Evolutionary conservation across 1,140 invertebrate species (phyloP).

Genomic region (Acromyrmex heyeri): DNA sequence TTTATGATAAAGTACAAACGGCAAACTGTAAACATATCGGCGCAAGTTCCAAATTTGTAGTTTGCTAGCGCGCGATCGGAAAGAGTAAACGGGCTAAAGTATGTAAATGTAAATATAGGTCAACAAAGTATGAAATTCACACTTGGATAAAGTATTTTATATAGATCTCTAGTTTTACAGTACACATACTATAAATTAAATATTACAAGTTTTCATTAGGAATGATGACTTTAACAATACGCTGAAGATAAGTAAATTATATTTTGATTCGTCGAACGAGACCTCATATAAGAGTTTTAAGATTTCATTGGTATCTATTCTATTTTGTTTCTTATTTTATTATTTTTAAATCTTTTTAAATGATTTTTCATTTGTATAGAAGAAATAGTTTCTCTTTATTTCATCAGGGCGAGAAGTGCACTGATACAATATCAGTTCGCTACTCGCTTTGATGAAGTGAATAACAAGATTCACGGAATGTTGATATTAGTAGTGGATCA

Average conservation of each 20-base stretch:
- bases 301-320: not conserved
- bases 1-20: conserved; percentile 61
- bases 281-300: not conserved
- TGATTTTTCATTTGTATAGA: not conserved
- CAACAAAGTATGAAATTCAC: conserved; percentile 58
- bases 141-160: conserved; percentile 27
- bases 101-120: conserved; percentile 33
- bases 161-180: conserved; percentile 20
- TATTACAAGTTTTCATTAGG: not conserved
- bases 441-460: too few relatives aligned
- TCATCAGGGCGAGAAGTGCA: too few relatives aligned
- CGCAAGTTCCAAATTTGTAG: conserved; percentile 55
- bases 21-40: conserved; percentile 51
- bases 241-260: not conserved
- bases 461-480: too few relatives aligned
- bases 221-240: not conserved
- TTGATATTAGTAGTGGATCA: too few relatives aligned
- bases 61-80: conserved; percentile 46
- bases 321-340: not conserved
- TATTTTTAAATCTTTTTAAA: not conserved
- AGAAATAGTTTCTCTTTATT: too few relatives aligned
- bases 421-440: too few relatives aligned
- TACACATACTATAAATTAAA: not conserved
- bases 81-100: conserved; percentile 54
- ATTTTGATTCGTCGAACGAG: not conserved